Percentiles rank a stretch among this genome's conserved stretches.
Conservation (phyloP, 2,797 vertebrate species). For the Sebastes cheni region DNA sequence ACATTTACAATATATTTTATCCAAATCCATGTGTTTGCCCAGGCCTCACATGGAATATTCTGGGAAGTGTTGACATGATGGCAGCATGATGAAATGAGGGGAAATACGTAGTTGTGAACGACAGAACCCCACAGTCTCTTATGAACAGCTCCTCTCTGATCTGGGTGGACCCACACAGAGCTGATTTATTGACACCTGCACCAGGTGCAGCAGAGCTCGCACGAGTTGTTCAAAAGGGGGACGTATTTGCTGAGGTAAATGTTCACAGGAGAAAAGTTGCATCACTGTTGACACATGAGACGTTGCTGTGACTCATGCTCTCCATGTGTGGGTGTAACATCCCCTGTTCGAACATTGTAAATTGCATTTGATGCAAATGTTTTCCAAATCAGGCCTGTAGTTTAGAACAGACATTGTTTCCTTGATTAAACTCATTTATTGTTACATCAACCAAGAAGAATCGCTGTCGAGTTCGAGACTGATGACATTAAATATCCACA, state of each 20-base stretch:
- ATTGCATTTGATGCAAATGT: constrained; percentile 58
- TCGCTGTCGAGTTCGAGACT: constrained; percentile 22
- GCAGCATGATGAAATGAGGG: constrained; percentile 74
- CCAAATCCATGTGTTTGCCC: constrained; percentile 48
- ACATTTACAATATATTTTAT: constrained; percentile 5
- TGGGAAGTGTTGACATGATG: constrained; percentile 51
- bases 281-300: constrained; percentile 41
- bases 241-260: constrained; percentile 33
- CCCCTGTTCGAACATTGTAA: constrained; percentile 48
- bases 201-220: constrained; percentile 58
- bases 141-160: constrained; percentile 77
- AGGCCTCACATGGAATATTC: constrained; percentile 30
- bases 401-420: constrained; percentile 39
- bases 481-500: constrained; percentile 13
- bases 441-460: constrained; percentile 43
- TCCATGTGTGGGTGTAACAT: constrained; percentile 47
- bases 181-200: constrained; percentile 61
- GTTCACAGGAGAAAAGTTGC: constrained; percentile 52
- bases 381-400: constrained; percentile 52
- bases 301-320: constrained; percentile 48
- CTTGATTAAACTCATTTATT: constrained; percentile 33
- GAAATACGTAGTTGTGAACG: constrained; percentile 75
- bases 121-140: constrained; percentile 87
- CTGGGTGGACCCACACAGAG: constrained; percentile 62
- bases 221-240: constrained; percentile 59